Base-by-base conservation (phyloP, 2,888 invertebrate species). In the Nycteola revayana region DNA sequence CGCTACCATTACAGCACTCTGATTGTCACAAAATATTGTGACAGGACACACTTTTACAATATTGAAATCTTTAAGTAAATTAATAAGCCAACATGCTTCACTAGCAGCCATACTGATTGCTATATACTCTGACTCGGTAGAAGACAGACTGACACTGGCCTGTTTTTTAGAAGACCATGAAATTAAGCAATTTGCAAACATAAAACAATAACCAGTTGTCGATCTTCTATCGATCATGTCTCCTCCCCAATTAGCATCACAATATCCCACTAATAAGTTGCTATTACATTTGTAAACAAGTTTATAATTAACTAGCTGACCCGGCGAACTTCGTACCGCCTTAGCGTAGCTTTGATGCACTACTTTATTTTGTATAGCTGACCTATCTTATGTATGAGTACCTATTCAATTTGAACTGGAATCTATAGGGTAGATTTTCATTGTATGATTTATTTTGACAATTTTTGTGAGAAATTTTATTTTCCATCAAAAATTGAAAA, bases 111-210 rank as follows among this genome's bases (percentile, higher is more conserved):
- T 50, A 32, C 49, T 52, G 2, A 52, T 11, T 1, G 53, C 36
- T 7, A 58, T 37, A 47, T 53, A 57, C 17, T 58, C 56, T 4
- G 56, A 26, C 27, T 57, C 57, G 4, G 53, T 55, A 7, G 55
- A 58, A 22, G 59, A 62, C 8, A 58, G 27, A 28, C 44, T 45
- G 2, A 59, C 55, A 40, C 36, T 38, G 5, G 6, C n/a, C 35
- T 61, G 58, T 22, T 55, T 55, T 11, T 48, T 52, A 1, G 49
- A 53, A 30, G 47, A 30, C 55, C 53, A 54, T 9, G 23, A 38
- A 10, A 57, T 39, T 7, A n/a, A n/a, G n/a, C n/a, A n/a, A n/a
- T n/a, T n/a, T n/a, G n/a, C n/a, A n/a, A n/a, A n/a, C n/a, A n/a
- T n/a, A n/a, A n/a, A n/a, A n/a, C n/a, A n/a, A n/a, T n/a, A n/a